A percentile compares a stretch with the other conserved stretches of the same genome.
Evolutionary conservation across 1,140 invertebrate genomes (phyloP).

Genomic region (Dinoponera quadriceps): DNA sequence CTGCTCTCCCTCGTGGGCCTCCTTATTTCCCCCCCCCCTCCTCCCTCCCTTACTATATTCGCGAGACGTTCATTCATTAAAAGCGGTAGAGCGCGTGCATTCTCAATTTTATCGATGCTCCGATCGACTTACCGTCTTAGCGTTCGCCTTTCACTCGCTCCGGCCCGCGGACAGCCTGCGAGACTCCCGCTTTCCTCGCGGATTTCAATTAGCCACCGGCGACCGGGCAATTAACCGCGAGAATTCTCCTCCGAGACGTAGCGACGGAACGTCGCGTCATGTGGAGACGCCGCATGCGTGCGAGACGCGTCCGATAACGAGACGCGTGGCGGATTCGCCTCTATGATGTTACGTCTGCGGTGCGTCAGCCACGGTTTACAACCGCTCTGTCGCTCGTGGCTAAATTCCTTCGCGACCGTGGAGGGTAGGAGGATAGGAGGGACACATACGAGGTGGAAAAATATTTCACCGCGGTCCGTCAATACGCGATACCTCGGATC

Average conservation of each 20-base stretch:
- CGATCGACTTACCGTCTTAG: conserved; percentile 74
- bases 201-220: no score
- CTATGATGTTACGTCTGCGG: conserved; percentile 39
- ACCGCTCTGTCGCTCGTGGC: conserved; percentile 44
- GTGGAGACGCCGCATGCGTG: background rate
- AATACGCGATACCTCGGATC: conserved; percentile 17
- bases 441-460: conserved; percentile 40
- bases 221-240: background rate
- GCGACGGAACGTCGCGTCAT: conserved; percentile 1
- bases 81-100: conserved; percentile 73
- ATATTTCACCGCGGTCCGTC: conserved; percentile 47
- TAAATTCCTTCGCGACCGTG: conserved; percentile 1
- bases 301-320: conserved; percentile 8
- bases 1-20: background rate
- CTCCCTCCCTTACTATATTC: conserved; percentile 76
- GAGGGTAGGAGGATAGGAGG: background rate
- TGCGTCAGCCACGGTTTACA: conserved; percentile 50
- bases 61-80: conserved; percentile 83
- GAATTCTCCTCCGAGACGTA: background rate
- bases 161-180: conserved; percentile 8
- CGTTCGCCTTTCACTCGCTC: conserved; percentile 38
- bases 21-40: conserved; percentile 47
- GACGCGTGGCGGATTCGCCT: conserved; percentile 25
- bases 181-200: conserved; percentile 18
- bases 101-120: conserved; percentile 81